These are phyloP conservation scores for Steromphala cineraria DNA, from an alignment of 2,888 invertebrate species.

Conservation along the genomic window DNA sequence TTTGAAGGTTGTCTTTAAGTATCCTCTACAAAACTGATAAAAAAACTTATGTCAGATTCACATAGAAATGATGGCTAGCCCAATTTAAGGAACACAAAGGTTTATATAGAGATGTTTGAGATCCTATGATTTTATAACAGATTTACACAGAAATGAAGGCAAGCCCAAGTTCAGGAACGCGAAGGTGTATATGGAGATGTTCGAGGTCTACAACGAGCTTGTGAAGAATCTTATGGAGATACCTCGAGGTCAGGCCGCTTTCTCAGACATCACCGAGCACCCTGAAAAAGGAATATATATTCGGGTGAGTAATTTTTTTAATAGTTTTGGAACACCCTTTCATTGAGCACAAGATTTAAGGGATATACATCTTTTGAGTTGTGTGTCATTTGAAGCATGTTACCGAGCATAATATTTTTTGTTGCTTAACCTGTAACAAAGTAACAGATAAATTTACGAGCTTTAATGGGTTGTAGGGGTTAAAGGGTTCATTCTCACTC, in stretches of 20 bases:
- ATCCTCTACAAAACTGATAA: too few species aligned
- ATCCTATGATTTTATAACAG: background rate
- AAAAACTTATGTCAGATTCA: background rate
- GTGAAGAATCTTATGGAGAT: slow-evolving; percentile 66
- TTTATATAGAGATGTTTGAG: slow-evolving; percentile 52
- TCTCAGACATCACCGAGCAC: slow-evolving; percentile 61
- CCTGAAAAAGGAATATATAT: slow-evolving; percentile 64
- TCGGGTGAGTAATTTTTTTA: slow-evolving; percentile 47
- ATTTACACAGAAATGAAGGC: too few species aligned
- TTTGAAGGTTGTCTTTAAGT: too few species aligned
- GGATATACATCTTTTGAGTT: too few species aligned
- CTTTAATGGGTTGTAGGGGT: too few species aligned
- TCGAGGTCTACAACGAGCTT: slow-evolving; percentile 70
- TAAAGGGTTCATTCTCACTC: too few species aligned
- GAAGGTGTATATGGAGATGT: slow-evolving; percentile 62
- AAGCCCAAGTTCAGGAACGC: slow-evolving; percentile 47
- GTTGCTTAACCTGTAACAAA: too few species aligned
- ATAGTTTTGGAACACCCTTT: too few species aligned
- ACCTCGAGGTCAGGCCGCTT: slow-evolving; percentile 46
- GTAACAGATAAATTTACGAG: too few species aligned
- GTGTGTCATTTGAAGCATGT: too few species aligned
- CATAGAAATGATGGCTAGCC: background rate
- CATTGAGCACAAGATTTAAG: too few species aligned
- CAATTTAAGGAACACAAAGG: slow-evolving; percentile 48
- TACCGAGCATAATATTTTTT: too few species aligned